Percentiles rank a stretch among this genome's conserved stretches.
These are phyloP conservation scores for Chlamydotis undulata DNA, from an alignment of 2,113 vertebrate genomes.

Conservation along the genomic window DNA sequence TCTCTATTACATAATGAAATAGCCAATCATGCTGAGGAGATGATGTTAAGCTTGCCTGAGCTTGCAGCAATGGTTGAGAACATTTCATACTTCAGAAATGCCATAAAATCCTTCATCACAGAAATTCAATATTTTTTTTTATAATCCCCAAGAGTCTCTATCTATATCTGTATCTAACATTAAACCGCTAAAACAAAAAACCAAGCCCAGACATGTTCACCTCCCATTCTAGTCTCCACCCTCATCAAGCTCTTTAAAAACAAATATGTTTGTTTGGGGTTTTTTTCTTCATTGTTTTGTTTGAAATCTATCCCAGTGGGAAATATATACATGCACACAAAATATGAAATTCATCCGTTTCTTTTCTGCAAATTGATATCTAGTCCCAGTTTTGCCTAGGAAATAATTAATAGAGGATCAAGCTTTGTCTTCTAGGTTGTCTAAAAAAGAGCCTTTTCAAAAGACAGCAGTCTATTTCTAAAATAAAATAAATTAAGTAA, in stretches of 20 bases:
- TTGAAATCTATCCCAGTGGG: background rate
- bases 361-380: background rate
- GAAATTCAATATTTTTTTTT: slow-evolving; percentile 33
- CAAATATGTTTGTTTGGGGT: background rate
- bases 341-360: background rate
- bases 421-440: background rate
- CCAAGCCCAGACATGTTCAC: background rate
- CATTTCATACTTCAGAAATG: slow-evolving; percentile 47
- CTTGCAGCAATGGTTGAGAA: slow-evolving; percentile 38
- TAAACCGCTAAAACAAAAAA: slow-evolving; percentile 30
- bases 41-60: slow-evolving; percentile 34
- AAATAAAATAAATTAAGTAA: background rate
- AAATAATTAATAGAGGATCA: background rate
- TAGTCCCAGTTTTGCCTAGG: background rate
- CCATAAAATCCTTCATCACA: slow-evolving; percentile 37
- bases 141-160: slow-evolving; percentile 20
- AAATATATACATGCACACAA: background rate
- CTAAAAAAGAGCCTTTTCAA: background rate
- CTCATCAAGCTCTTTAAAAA: background rate
- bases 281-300: background rate
- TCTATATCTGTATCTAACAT: background rate
- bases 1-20: slow-evolving; percentile 44
- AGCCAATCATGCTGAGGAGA: slow-evolving; percentile 33
- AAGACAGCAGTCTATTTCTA: background rate
- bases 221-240: background rate